phyloP scores from a whole-genome alignment of 2,113 vertebrate genomes.

The Lagopus leucura region DNA sequence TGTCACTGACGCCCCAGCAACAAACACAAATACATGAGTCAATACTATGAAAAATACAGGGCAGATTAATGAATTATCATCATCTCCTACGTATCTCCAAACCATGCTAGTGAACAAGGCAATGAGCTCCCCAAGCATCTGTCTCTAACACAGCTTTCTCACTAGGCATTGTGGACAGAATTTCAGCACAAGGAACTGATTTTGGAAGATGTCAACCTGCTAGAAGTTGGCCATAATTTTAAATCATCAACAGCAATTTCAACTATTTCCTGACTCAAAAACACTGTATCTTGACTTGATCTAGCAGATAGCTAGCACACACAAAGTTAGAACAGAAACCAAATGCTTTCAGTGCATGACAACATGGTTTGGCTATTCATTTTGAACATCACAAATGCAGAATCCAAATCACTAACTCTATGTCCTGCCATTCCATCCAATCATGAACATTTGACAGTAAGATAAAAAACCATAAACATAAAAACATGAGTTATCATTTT shows the following conservation, averaged over 20 bases:
- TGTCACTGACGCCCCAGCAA: constrained; percentile 10
- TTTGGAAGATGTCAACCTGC: background rate
- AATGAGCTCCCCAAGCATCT: background rate
- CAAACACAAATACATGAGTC: constrained; percentile 31
- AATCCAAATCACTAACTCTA: background rate
- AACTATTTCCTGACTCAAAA: background rate
- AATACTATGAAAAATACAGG: background rate
- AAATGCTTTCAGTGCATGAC: accelerated
- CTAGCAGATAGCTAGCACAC: background rate
- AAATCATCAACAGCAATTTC: background rate
- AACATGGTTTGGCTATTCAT: background rate
- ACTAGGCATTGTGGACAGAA: background rate
- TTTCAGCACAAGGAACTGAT: background rate
- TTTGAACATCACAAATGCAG: background rate
- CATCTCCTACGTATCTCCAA: constrained; percentile 2
- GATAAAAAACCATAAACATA: background rate
- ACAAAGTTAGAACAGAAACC: background rate
- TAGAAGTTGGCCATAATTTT: background rate
- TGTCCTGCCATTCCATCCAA: background rate
- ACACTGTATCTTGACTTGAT: background rate
- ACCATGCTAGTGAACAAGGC: background rate
- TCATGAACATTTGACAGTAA: background rate
- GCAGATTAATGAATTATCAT: constrained; percentile 1
- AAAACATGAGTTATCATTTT: background rate
- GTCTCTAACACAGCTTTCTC: background rate